These are phyloP conservation scores for Nowickia ferox DNA, from an alignment of 2,888 invertebrate genomes.

Conservation along the genomic window DNA sequence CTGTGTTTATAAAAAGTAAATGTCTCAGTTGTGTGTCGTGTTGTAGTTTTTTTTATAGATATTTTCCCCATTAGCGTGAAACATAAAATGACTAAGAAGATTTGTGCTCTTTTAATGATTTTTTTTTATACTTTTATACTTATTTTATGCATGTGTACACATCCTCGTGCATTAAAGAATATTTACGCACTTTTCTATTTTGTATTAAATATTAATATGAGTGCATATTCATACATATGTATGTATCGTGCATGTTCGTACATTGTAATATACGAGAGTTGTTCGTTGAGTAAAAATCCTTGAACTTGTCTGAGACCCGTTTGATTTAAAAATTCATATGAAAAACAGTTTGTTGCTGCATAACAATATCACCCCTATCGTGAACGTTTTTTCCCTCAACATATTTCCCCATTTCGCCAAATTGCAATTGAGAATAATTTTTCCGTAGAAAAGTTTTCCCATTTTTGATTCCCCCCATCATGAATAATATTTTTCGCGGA, in stretches of 20 bases:
- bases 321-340: no score
- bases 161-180: background rate
- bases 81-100: slow-evolving; percentile 49
- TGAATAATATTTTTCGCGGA: no score
- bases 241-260: background rate
- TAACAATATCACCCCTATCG: no score
- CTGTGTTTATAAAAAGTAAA: slow-evolving; percentile 32
- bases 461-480: no score
- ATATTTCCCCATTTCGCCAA: no score
- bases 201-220: slow-evolving; percentile 30
- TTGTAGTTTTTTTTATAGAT: slow-evolving; percentile 28
- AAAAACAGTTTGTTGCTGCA: no score
- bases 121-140: background rate
- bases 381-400: no score
- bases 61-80: slow-evolving; percentile 49
- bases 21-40: slow-evolving; percentile 31
- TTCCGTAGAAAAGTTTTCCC: no score
- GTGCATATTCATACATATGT: background rate
- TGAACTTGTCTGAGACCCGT: background rate
- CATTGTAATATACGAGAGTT: background rate
- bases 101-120: slow-evolving; percentile 29
- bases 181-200: slow-evolving; percentile 34
- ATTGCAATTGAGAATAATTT: no score
- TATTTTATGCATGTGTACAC: slow-evolving; percentile 41
- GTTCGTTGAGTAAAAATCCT: background rate